phyloP scores from a whole-genome alignment of 30 jellyfish, hydroid and myxozoan species.

The Haliclystus octoradiatus region DNA sequence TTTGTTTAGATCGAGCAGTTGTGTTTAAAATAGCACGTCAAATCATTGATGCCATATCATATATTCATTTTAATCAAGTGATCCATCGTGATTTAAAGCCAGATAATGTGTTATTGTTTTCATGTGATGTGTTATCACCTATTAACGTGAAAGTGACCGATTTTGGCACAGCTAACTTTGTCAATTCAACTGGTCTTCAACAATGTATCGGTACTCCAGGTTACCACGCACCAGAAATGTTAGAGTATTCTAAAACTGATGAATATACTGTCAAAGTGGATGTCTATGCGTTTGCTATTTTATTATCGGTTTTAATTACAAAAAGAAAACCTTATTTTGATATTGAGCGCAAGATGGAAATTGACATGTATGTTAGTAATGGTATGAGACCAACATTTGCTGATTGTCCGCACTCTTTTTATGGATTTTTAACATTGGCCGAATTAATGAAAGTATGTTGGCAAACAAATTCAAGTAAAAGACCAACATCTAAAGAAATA shows the following conservation, averaged over 20 bases:
- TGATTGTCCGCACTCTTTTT: conserved; percentile 26
- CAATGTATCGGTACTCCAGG: conserved; percentile 64
- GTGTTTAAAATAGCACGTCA: conserved; percentile 71
- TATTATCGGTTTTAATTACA: conserved; percentile 53
- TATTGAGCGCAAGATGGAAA: conserved; percentile 18
- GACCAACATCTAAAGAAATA: conserved; percentile 59
- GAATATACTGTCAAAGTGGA: conserved; percentile 82
- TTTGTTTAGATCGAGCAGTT: conserved; percentile 25
- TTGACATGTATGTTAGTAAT: conserved; percentile 28
- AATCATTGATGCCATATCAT: conserved; percentile 51
- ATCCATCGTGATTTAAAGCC: conserved; percentile 89
- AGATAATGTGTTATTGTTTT: conserved; percentile 69
- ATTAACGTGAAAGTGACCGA: conserved; percentile 71
- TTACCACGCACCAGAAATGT: conserved; percentile 80
- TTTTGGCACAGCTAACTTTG: conserved; percentile 92
- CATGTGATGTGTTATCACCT: conserved; percentile 37
- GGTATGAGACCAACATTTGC: conserved; percentile 68
- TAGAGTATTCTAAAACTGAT: conserved; percentile 44
- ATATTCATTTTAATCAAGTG: conserved; percentile 48
- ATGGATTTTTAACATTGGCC: conserved; percentile 55
- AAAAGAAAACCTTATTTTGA: conserved; percentile 67
- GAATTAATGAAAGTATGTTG: conserved; percentile 58
- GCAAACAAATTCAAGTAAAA: conserved; percentile 48
- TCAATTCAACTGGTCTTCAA: conserved; percentile 60
- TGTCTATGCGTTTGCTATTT: conserved; percentile 82